Conservation (phyloP, 2,797 vertebrate genomes). For the Pseudotriccus pelzelni region DNA sequence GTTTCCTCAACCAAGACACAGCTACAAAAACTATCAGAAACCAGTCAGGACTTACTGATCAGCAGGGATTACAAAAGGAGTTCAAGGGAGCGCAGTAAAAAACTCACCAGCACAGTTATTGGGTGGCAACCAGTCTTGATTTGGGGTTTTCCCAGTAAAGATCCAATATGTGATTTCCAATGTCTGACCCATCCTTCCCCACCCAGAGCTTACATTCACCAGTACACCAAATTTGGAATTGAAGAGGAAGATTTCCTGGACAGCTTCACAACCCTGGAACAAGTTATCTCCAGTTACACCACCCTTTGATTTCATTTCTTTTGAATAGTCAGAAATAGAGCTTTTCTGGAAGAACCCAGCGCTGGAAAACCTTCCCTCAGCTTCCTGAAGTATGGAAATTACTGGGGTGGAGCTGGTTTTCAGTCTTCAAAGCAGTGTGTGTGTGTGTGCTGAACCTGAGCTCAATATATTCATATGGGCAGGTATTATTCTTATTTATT, state of each 20-base stretch:
- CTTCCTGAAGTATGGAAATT: background rate
- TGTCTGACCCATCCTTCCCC: background rate
- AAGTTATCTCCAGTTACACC: constrained; percentile 90
- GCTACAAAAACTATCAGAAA: background rate
- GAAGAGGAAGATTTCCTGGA: constrained; percentile 95
- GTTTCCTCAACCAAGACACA: background rate
- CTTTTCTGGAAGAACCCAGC: background rate
- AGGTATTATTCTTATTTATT: background rate
- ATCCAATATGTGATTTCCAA: background rate
- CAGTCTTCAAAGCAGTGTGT: background rate
- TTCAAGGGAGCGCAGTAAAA: background rate
- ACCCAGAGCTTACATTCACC: constrained; percentile 92
- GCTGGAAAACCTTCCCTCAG: background rate
- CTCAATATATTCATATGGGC: background rate
- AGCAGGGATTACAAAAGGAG: background rate
- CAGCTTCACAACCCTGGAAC: constrained; percentile 90
- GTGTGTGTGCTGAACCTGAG: background rate
- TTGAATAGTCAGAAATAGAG: background rate
- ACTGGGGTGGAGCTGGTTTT: background rate
- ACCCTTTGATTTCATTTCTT: constrained; percentile 71
- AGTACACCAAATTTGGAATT: constrained; percentile 90
- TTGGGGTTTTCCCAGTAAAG: background rate
- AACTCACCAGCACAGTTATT: background rate
- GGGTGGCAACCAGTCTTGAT: background rate
- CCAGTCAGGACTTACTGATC: background rate